phyloP scores from a whole-genome alignment of 2,888 invertebrate species.

The Cheilosia vulpina region DNA sequence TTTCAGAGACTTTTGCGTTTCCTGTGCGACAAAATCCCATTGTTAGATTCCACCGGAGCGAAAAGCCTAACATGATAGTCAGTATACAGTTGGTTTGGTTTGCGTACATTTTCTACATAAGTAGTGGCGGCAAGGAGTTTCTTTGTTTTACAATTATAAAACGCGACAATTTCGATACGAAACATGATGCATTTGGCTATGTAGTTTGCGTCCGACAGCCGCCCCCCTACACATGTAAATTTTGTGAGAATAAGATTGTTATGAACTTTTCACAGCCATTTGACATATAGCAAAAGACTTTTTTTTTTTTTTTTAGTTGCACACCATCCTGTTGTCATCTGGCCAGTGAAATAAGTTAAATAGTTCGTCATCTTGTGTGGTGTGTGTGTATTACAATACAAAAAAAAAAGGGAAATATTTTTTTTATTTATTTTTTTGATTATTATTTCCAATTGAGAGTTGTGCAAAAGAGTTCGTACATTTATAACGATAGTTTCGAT shows the following conservation, averaged over 20 bases:
- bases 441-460: not conserved
- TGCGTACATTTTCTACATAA: conserved; percentile 24
- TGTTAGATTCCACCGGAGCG: not conserved
- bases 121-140: conserved; percentile 29
- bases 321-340: conserved; percentile 5
- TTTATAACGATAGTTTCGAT: not conserved
- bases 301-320: not conserved
- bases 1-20: not conserved
- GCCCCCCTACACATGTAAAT: conserved; percentile 8
- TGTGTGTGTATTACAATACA: too few species aligned
- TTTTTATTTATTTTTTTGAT: not conserved
- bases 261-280: conserved; percentile 23
- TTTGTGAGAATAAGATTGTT: conserved; percentile 12
- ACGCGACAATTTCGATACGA: conserved; percentile 9
- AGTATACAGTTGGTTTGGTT: conserved; percentile 15
- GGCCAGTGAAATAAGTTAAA: too few species aligned
- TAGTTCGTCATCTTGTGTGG: too few species aligned
- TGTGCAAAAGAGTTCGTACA: not conserved
- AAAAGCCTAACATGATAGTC: conserved; percentile 16
- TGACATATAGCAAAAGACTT: conserved; percentile 17
- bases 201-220: conserved; percentile 21
- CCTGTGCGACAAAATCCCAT: not conserved
- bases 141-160: conserved; percentile 12
- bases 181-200: conserved; percentile 11
- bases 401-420: too few species aligned